Evolutionary conservation across 1,140 invertebrate genomes (phyloP).

Genomic region (Ceratitis capitata): DNA sequence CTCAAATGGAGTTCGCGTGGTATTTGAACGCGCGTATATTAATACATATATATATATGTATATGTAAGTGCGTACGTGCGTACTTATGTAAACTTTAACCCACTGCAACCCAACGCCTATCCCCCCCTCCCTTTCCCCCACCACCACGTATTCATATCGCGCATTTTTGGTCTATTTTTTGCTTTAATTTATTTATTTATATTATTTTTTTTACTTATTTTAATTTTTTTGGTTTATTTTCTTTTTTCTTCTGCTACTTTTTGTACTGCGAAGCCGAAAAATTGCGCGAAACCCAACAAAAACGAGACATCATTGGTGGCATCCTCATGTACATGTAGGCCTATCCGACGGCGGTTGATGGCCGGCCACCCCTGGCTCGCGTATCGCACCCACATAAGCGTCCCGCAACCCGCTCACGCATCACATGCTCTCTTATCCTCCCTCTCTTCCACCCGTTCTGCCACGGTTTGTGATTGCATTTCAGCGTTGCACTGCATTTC

Average conservation of each 20-base stretch:
- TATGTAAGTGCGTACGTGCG: background rate
- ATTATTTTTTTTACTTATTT: background rate
- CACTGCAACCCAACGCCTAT: background rate
- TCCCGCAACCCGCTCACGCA: background rate
- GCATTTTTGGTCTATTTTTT: background rate
- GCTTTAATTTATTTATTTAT: background rate
- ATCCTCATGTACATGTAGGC: background rate
- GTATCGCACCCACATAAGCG: background rate
- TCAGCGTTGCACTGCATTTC: background rate
- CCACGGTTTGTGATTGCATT: no score
- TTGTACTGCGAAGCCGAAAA: background rate
- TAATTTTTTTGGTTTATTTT: background rate
- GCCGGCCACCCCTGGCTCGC: background rate
- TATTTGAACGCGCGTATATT: background rate
- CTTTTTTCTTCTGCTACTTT: background rate
- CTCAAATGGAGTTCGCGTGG: background rate
- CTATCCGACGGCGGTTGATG: background rate
- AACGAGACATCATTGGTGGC: background rate
- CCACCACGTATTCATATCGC: background rate
- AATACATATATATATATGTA: background rate
- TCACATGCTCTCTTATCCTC: background rate
- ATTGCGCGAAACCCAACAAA: slow-evolving; percentile 1
- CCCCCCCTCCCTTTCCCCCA: background rate
- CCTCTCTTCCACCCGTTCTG: no score
- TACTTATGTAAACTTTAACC: background rate